Percentiles rank a stretch among this genome's conserved stretches.
Conservation (phyloP, 53 echinoderm and acorn worm genomes). For the Apostichopus leukothele region DNA sequence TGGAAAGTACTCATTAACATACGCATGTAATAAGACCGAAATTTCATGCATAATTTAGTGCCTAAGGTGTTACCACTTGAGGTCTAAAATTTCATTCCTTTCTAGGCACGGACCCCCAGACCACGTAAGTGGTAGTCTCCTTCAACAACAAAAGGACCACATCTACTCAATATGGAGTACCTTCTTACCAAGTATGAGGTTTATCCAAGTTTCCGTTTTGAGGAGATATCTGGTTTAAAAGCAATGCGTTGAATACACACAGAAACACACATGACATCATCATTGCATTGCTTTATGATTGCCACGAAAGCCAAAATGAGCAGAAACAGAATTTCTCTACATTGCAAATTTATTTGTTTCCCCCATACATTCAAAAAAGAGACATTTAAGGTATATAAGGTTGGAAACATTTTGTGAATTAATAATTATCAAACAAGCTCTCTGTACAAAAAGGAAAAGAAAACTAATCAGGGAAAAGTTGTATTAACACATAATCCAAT, state of each 20-base stretch:
- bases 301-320: background rate
- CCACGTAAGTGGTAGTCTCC: no score
- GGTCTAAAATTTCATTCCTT: no score
- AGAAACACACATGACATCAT: background rate
- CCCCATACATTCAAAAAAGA: constrained; percentile 50
- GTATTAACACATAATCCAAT: constrained; percentile 3
- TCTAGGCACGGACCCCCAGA: no score
- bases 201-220: no score
- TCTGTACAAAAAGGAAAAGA: constrained; percentile 45
- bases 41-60: no score
- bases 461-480: constrained; percentile 4
- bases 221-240: no score
- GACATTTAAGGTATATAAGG: constrained; percentile 50
- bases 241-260: background rate
- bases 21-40: no score
- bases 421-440: constrained; percentile 55
- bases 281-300: background rate
- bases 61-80: no score
- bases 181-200: no score
- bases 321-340: constrained; percentile 23
- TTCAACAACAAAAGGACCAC: no score
- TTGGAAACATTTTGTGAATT: constrained; percentile 33
- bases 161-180: no score
- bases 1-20: no score
- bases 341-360: constrained; percentile 52